phyloP scores from a whole-genome alignment of 1,140 invertebrate genomes.

The Acromyrmex heyeri region DNA sequence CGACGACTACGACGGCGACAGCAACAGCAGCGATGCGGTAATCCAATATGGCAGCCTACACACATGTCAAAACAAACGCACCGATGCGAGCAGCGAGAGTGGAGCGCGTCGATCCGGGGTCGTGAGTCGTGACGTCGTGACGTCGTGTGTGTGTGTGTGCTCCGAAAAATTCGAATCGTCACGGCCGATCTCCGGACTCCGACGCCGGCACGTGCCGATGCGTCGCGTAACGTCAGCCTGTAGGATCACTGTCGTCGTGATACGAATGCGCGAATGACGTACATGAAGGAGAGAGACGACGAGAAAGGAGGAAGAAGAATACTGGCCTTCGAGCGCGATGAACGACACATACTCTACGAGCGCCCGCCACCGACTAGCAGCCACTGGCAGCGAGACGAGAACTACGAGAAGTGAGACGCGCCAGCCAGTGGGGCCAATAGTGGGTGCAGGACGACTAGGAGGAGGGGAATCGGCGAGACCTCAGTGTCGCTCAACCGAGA shows the following conservation, averaged over 20 bases:
- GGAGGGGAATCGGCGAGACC: slow-evolving; percentile 19
- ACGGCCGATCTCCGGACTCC: neutral
- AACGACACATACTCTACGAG: slow-evolving; percentile 60
- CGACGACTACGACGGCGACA: no score
- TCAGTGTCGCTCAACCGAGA: slow-evolving; percentile 61
- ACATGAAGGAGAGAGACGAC: neutral
- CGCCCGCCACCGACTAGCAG: slow-evolving; percentile 77
- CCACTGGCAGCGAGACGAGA: neutral
- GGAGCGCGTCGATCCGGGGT: slow-evolving; percentile 74
- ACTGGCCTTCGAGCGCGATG: neutral
- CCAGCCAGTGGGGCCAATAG: neutral
- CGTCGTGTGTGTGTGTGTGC: no score
- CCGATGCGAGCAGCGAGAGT: slow-evolving; percentile 56
- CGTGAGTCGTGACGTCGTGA: slow-evolving; percentile 12
- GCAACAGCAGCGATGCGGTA: slow-evolving; percentile 71
- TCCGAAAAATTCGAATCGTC: neutral
- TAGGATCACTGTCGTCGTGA: slow-evolving; percentile 8
- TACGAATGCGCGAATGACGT: slow-evolving; percentile 6
- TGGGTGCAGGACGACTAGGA: slow-evolving; percentile 22
- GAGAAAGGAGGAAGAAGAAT: slow-evolving; percentile 20
- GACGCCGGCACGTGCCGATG: slow-evolving; percentile 30
- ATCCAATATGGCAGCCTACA: slow-evolving; percentile 82
- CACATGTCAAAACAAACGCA: slow-evolving; percentile 85
- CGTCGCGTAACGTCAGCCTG: slow-evolving; percentile 33
- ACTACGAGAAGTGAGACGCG: slow-evolving; percentile 43